Evolutionary conservation across 1,140 invertebrate genomes (phyloP), one percentile per base, ranked within the genome.

Genomic region (Heliconius eleuchia): DNA sequence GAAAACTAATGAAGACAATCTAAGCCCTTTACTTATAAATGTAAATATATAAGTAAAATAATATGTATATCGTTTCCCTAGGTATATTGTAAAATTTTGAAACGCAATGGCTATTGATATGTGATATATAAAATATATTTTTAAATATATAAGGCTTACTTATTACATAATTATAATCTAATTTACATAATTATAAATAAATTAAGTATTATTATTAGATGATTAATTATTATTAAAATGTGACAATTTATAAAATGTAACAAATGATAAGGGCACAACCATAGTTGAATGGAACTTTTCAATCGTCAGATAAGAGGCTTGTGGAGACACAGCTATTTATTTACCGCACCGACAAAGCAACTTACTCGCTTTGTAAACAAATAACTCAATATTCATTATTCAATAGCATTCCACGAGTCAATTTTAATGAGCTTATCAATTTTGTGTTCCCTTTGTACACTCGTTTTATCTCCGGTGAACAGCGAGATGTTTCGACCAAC

Each of bases 301-400:
- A 87, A 89, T 89, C 83, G 86, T 18, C 73, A 87, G 87, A 87
- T 91, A 91, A 91, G 88, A 90, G 87, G 89, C 86, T 91, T 91
- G 85, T 76, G 84, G 87, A 80, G 83, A 84, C 83, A 74, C 82
- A 76, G 76, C 81, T 76, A 89, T 89, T 90, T 88, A 89, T 89
- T 90, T 89, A 87, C 86, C 84, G 77, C 85, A 80, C 52, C 73
- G 79, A 77, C 77, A 86, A 79, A 78, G 60, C 80, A 89, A 86
- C 83, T 88, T 84, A 78, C 78, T 84, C 82, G 81, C 85, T 90
- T 86, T 86, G 86, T 86, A 71, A 73, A 81, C 84, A 83, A 84
- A 82, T 82, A 88, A 87, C 83, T 86, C 84, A 71, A 66, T 83
- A 82, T 88, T 88, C 84, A 88, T 85, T 86, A 82, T 82, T 82